Evolutionary conservation across 2,113 vertebrate genomes (phyloP).

Genomic region (Myodes glareolus): DNA sequence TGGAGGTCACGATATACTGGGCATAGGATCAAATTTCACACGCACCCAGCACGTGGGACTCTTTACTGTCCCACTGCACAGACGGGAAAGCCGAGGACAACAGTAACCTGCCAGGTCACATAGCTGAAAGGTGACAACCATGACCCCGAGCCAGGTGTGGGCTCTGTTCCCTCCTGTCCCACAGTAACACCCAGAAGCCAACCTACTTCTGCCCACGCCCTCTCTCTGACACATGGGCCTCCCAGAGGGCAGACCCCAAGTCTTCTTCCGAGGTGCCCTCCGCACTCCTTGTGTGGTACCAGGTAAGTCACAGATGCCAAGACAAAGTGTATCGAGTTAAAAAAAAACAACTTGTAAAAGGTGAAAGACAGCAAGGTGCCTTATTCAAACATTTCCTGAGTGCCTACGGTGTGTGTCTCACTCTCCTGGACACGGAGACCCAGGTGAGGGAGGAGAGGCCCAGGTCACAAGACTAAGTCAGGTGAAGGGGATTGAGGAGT

Average conservation of each 20-base stretch:
- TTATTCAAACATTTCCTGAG: neutral
- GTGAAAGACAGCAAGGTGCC: neutral
- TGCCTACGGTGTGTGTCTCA: neutral
- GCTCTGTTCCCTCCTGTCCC: neutral
- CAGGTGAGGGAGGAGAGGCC: neutral
- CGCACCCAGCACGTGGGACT: neutral
- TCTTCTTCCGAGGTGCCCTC: neutral
- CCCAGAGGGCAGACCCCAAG: neutral
- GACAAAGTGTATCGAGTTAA: neutral
- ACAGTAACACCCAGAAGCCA: neutral
- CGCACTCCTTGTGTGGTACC: neutral
- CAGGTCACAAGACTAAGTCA: neutral
- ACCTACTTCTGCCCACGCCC: neutral
- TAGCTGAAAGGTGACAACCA: neutral
- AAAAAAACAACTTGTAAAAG: neutral
- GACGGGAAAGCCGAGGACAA: neutral
- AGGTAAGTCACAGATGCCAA: neutral
- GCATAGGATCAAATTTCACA: neutral
- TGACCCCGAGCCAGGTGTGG: rapidly evolving
- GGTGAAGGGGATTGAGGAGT: neutral
- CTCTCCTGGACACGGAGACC: neutral
- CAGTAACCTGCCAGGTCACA: rapidly evolving
- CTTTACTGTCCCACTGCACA: neutral
- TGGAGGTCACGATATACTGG: rapidly evolving
- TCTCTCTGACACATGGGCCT: neutral